These are phyloP conservation scores for Osmerus eperlanus DNA, from an alignment of 2,113 vertebrate genomes.

Conservation along the genomic window DNA sequence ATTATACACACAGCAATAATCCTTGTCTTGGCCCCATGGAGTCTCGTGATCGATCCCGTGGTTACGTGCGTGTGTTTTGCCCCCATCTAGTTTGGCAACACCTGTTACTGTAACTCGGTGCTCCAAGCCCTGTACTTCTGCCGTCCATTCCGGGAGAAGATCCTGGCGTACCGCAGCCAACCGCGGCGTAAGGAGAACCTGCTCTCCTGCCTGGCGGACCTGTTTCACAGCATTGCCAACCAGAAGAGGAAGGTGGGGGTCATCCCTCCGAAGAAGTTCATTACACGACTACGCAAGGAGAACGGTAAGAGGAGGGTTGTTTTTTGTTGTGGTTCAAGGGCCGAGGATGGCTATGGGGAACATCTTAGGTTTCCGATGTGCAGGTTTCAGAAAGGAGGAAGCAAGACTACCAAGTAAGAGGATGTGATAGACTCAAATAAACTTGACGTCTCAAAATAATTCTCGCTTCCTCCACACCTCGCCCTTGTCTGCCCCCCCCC, in stretches of 20 bases:
- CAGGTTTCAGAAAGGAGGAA: no score
- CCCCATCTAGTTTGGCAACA: slow-evolving; percentile 88
- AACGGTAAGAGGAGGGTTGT: slow-evolving; percentile 77
- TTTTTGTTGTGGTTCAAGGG: not conserved
- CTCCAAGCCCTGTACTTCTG: slow-evolving; percentile 98
- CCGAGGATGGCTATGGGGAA: not conserved
- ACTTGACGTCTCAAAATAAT: no score
- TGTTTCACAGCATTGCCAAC: slow-evolving; percentile 97
- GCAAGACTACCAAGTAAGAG: no score
- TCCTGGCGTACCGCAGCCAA: slow-evolving; percentile 94
- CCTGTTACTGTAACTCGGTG: slow-evolving; percentile 98
- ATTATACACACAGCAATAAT: no score
- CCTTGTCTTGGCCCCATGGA: no score
- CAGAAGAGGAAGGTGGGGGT: slow-evolving; percentile 99
- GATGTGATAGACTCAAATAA: no score
- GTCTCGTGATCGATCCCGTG: no score
- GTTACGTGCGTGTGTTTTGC: not conserved
- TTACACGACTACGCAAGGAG: slow-evolving; percentile 93
- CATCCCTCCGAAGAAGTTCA: slow-evolving; percentile 98
- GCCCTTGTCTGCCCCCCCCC: not conserved
- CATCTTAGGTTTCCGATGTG: no score
- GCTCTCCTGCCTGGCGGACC: slow-evolving; percentile 92
- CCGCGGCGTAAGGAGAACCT: slow-evolving; percentile 97
- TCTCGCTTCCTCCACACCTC: not conserved
- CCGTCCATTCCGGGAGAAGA: slow-evolving; percentile 95